These are phyloP conservation scores for Eueides isabella DNA, from an alignment of 1,140 invertebrate genomes.

Conservation along the genomic window DNA sequence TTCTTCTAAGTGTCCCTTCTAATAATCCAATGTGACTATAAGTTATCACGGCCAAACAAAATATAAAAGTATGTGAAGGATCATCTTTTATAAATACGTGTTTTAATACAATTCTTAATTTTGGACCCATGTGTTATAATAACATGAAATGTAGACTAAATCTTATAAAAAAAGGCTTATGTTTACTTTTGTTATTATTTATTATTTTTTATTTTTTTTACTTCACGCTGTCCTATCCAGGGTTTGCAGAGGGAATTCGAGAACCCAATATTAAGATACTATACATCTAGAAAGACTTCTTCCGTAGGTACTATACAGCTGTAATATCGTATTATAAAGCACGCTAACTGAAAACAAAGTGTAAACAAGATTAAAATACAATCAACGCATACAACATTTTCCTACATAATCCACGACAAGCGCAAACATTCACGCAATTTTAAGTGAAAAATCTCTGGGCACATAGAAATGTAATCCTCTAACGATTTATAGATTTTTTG, in stretches of 20 bases:
- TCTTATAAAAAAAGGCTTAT: too few species aligned
- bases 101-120: background rate
- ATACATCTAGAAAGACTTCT: too few species aligned
- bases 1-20: background rate
- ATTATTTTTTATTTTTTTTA: too few species aligned
- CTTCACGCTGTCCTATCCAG: too few species aligned
- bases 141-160: too few species aligned
- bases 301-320: too few species aligned
- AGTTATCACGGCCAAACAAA: background rate
- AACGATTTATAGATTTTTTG: background rate
- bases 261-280: too few species aligned
- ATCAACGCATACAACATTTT: slow-evolving; percentile 24
- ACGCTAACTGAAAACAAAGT: slow-evolving; percentile 16
- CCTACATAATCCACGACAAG: slow-evolving; percentile 52
- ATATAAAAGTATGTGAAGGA: background rate
- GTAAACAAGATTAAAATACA: slow-evolving; percentile 21
- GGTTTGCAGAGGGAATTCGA: too few species aligned
- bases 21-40: slow-evolving; percentile 4
- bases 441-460: slow-evolving; percentile 38
- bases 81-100: background rate
- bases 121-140: too few species aligned
- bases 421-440: slow-evolving; percentile 43
- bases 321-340: slow-evolving; percentile 1
- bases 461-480: background rate
- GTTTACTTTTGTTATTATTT: too few species aligned